Base-by-base conservation (phyloP, 2,113 vertebrate genomes). In the Takifugu bimaculatus region DNA sequence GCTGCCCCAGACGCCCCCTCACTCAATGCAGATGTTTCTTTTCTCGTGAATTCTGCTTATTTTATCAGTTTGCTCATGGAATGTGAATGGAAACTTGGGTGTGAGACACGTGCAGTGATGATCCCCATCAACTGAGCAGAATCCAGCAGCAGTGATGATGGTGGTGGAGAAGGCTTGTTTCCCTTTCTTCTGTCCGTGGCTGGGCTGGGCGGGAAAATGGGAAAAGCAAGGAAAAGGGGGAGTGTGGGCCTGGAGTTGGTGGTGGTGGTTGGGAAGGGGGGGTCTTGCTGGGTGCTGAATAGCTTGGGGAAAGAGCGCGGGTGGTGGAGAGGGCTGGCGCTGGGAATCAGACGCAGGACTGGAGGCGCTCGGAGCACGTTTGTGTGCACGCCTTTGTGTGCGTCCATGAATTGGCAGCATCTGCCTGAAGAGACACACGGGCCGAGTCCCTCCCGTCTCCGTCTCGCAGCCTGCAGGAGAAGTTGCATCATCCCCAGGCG, bases 141-240 rank as follows among this genome's bases (percentile, higher is more conserved):
- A n/a, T 48, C 13, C 45, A n/a, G 45, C 45, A 32, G 29, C 26
- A 26, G 32, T 50, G 52, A 13, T 29, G 62, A 20, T 50, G 69
- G 58, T 26, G 45, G 15, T 7, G 13, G 55, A 55, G 81, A 63
- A 63, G 43, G 54, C n/a, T 26, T 68, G 50, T 62, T 72, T 61
- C 64, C 15, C 35, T 64, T 78, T 77, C 49, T 77, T 63, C 53
- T 72, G 58, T 64, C 32, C 64, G 69, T 72, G 76, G 71, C 62
- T 66, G 59, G 53, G 48, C 77, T 72, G 68, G 70, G 88, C 84
- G 87, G 88, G 88, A 91, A 90, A 86, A 78, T 72, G 52, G 67
- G 28, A 64, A 50, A 51, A 63, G 51, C 45, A 60, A 56, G 45
- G 56, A 65, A 63, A 48, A 6, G n/a, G 50, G 50, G 74, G 77